phyloP scores from a whole-genome alignment of 2,113 vertebrate genomes.

The Nettapus auritus region DNA sequence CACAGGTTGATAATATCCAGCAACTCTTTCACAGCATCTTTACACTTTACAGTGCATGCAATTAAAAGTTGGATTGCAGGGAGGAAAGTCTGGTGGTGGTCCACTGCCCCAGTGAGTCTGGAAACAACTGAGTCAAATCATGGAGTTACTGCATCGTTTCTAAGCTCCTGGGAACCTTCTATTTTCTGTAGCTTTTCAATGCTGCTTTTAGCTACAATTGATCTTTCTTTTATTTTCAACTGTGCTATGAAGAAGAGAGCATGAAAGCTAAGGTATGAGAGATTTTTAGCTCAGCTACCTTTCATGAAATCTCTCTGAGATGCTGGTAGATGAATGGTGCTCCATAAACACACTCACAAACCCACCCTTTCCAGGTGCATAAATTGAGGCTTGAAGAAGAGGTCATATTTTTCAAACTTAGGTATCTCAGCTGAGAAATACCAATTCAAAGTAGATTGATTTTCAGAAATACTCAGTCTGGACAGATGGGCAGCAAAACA shows the following conservation, averaged over 20 bases:
- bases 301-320: not conserved
- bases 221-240: not conserved
- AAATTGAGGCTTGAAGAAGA: conserved; percentile 1
- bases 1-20: not conserved
- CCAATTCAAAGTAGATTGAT: conserved; percentile 10
- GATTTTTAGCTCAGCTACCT: not conserved
- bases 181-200: not conserved
- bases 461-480: conserved; percentile 4
- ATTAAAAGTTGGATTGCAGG: not conserved
- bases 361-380: not conserved
- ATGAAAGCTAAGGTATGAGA: not conserved
- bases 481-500: conserved; percentile 13
- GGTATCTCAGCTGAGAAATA: conserved; percentile 3
- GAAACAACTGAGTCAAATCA: not conserved
- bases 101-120: not conserved
- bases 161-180: not conserved
- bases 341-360: not conserved
- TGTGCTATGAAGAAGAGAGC: not conserved
- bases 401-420: not conserved
- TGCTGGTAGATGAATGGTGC: not conserved
- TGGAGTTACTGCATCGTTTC: not conserved
- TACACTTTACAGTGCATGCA: accelerated
- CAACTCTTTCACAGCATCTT: not conserved
- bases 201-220: not conserved
- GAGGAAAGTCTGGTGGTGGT: not conserved